Conservation (phyloP, 2,797 vertebrate genomes). For the Oreonectes daqikongensis region DNA sequence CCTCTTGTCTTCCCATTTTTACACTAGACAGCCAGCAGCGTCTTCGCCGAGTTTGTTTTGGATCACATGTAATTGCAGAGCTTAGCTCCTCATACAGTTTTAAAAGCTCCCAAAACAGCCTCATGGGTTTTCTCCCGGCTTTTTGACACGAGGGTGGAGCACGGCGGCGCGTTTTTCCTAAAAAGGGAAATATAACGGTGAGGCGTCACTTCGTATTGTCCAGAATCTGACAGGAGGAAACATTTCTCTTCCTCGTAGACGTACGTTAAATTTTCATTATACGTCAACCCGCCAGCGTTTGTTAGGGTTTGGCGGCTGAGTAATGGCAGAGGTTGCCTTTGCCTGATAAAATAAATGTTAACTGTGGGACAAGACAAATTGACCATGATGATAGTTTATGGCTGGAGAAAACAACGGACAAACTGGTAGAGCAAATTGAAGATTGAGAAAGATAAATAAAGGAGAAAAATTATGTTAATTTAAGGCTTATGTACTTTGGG, state of each 20-base stretch:
- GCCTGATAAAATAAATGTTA: slow-evolving; percentile 31
- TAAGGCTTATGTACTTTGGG: neutral
- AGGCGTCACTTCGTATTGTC: slow-evolving; percentile 19
- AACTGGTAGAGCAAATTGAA: neutral
- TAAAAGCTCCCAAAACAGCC: slow-evolving; percentile 20
- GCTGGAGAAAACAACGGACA: slow-evolving; percentile 6
- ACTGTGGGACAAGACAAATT: slow-evolving; percentile 10
- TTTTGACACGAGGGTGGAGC: slow-evolving; percentile 22
- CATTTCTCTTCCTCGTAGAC: slow-evolving; percentile 26
- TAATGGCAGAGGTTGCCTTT: slow-evolving; percentile 29
- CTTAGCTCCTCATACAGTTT: slow-evolving; percentile 32
- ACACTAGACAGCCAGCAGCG: neutral
- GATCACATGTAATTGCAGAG: slow-evolving; percentile 10
- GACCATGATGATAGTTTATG: neutral
- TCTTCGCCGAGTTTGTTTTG: slow-evolving; percentile 22
- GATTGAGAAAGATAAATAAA: neutral
- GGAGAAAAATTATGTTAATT: neutral
- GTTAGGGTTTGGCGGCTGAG: slow-evolving; percentile 30
- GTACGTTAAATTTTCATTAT: slow-evolving; percentile 35
- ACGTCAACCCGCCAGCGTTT: slow-evolving; percentile 15
- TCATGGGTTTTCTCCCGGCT: slow-evolving; percentile 29
- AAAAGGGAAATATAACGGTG: slow-evolving; percentile 7
- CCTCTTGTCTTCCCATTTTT: slow-evolving; percentile 11
- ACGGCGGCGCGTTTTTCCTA: neutral
- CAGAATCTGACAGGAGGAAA: slow-evolving; percentile 34